Evolutionary conservation across 2,113 vertebrate genomes (phyloP), one percentile per base, ranked within the genome.

Genomic region (Todiramphus saurophagus): DNA sequence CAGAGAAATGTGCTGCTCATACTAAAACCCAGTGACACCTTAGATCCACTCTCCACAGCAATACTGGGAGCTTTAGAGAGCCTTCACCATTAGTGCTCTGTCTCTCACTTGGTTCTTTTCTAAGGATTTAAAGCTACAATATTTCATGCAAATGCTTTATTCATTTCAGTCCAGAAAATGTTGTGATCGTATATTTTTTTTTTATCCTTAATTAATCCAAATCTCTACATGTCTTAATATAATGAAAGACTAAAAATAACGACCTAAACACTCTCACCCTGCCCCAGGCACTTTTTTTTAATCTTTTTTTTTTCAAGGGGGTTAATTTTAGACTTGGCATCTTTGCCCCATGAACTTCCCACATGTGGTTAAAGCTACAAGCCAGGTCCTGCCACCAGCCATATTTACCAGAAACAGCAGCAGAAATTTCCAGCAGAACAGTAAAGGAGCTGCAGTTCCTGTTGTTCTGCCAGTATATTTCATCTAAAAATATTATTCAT

Each of bases 261-360:
- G 60, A 79, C 78, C 60, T 96, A 94, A 88, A 87, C 76, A 96
- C 91, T 84, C 85, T 94, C 93, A 93, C 51, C 24, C 72, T 97
- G 97, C 96, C 94, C 81, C 90, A 91, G 93, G 74, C 83, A 84
- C 72, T 85, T 96, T 78, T 60, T 78, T 44, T 5, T 1, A 7
- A 55, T 46, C 15, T 50, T 50, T 41, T 14, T 18, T 74, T 77
- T 93, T 93, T 87, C 12, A 64, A 64, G 75, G 76, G 89, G 84
- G 89, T 90, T 98, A 98, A 98, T 98, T 98, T 98, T 96, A 98
- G 97, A 97, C 87, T 98, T 98, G 98, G 97, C 95, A 83, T 90
- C 90, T 96, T 93, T 95, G 87, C 90, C 81, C 93, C 94, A 95
- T 94, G 87, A 93, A 94, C 96, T 97, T 97, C 98, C 98, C 97